phyloP scores from a whole-genome alignment of 1,140 invertebrate genomes.

The Episyrphus balteatus region DNA sequence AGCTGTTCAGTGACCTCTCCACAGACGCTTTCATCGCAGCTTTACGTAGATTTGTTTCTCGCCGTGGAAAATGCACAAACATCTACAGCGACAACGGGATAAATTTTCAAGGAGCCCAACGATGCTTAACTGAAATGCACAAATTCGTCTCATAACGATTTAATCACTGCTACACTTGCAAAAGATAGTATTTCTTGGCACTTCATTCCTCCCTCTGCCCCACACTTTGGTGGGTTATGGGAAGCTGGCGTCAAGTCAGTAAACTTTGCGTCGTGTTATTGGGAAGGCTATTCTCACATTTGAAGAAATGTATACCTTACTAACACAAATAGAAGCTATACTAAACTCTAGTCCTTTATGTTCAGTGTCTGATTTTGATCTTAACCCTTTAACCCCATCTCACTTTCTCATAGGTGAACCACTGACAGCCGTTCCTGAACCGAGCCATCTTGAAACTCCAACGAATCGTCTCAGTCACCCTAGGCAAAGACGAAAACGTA shows the following conservation, averaged over 20 bases:
- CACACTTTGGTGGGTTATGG: slow-evolving; percentile 8
- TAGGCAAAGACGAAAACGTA: slow-evolving; percentile 15
- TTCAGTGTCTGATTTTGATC: slow-evolving; percentile 13
- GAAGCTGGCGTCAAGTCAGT: slow-evolving; percentile 4
- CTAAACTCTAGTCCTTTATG: slow-evolving; percentile 30
- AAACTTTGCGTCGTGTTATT: slow-evolving; percentile 2
- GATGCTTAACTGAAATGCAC: no score
- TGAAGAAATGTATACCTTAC: slow-evolving; percentile 22
- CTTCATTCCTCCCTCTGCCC: slow-evolving; percentile 5
- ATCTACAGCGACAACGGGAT: slow-evolving; percentile 12
- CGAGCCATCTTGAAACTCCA: neutral
- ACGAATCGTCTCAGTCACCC: slow-evolving; percentile 3
- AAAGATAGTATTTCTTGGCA: slow-evolving; percentile 2
- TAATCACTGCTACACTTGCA: neutral
- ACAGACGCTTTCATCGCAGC: slow-evolving; percentile 22
- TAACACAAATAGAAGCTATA: slow-evolving; percentile 24
- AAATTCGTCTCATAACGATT: slow-evolving; percentile 9
- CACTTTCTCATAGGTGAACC: slow-evolving; percentile 26
- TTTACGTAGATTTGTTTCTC: slow-evolving; percentile 8
- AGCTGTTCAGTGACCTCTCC: no score
- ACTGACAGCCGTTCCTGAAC: slow-evolving; percentile 21
- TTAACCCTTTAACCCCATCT: slow-evolving; percentile 19
- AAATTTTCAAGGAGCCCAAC: no score
- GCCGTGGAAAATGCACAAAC: slow-evolving; percentile 15
- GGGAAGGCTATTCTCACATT: slow-evolving; percentile 16